Percentiles rank a stretch among this genome's conserved stretches.
phyloP scores from a whole-genome alignment of 2,888 invertebrate genomes.

The Carpatolechia fugitivella region DNA sequence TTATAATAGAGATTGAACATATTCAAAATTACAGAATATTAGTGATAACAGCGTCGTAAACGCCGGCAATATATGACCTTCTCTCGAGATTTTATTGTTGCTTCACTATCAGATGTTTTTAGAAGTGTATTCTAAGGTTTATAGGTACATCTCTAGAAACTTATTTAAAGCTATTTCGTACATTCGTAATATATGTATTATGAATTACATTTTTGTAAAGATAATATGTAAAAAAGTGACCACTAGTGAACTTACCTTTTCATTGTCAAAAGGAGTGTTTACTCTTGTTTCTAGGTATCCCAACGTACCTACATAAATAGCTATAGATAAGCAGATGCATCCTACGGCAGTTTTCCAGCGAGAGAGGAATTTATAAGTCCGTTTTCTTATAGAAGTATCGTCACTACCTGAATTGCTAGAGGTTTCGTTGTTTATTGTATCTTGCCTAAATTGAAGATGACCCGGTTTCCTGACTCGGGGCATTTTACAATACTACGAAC shows the following conservation, averaged over 20 bases:
- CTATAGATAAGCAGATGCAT: slow-evolving; percentile 82
- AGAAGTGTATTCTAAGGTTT: no score
- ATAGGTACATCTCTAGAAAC: no score
- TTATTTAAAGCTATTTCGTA: no score
- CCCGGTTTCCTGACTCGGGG: slow-evolving; percentile 39
- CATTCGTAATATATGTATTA: no score
- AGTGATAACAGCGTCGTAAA: no score
- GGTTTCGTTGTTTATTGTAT: slow-evolving; percentile 41
- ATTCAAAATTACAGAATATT: no score
- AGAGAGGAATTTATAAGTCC: slow-evolving; percentile 45
- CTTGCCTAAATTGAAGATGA: slow-evolving; percentile 40
- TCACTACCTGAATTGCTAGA: slow-evolving; percentile 54
- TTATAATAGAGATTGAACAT: no score
- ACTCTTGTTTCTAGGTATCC: slow-evolving; percentile 94
- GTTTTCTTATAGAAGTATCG: slow-evolving; percentile 36
- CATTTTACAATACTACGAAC: slow-evolving; percentile 39
- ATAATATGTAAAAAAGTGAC: no score
- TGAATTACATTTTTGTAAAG: no score
- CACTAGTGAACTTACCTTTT: slow-evolving; percentile 82
- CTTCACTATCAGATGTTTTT: no score
- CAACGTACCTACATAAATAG: slow-evolving; percentile 86
- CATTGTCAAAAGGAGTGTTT: slow-evolving; percentile 89
- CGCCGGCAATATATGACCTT: no score
- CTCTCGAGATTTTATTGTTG: no score
- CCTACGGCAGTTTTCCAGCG: slow-evolving; percentile 82